Evolutionary conservation across 92 coral and sea anemone genomes (phyloP).

Genomic region (Phenganax subtilis): DNA sequence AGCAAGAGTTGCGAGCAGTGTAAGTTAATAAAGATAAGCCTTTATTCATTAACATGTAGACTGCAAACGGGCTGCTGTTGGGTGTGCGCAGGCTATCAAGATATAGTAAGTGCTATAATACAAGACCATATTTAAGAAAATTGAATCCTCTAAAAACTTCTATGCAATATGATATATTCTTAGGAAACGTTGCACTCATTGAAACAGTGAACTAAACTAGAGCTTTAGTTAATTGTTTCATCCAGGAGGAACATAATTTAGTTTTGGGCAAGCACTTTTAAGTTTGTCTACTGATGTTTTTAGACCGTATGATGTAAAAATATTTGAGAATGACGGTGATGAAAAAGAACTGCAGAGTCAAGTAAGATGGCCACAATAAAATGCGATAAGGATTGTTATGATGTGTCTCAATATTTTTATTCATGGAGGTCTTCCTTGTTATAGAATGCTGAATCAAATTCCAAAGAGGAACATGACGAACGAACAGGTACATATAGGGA

Average conservation of each 20-base stretch:
- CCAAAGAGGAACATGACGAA: slow-evolving; percentile 22
- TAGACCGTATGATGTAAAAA: slow-evolving; percentile 35
- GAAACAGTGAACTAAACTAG: too few relatives aligned
- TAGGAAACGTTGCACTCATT: too few relatives aligned
- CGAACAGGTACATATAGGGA: background rate
- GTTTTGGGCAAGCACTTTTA: background rate
- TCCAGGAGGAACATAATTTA: background rate
- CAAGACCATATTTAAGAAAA: too few relatives aligned
- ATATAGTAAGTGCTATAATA: too few relatives aligned
- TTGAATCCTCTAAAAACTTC: too few relatives aligned
- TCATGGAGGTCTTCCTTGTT: background rate
- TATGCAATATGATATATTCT: too few relatives aligned
- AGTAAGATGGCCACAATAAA: background rate
- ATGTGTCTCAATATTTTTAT: background rate
- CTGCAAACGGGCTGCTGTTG: background rate
- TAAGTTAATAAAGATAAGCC: slow-evolving; percentile 1
- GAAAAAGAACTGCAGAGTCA: slow-evolving; percentile 20
- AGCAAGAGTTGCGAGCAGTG: slow-evolving; percentile 1
- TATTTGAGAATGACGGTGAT: slow-evolving; percentile 20
- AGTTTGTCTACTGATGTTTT: too few relatives aligned
- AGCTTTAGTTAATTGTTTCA: too few relatives aligned
- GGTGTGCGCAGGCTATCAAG: too few relatives aligned
- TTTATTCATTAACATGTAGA: background rate
- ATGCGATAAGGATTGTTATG: background rate
- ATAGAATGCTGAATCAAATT: slow-evolving; percentile 22